Evolutionary conservation across 2,797 vertebrate genomes (phyloP), one percentile per base, ranked within the genome.

Genomic region (Gymnopithys bicolor): DNA sequence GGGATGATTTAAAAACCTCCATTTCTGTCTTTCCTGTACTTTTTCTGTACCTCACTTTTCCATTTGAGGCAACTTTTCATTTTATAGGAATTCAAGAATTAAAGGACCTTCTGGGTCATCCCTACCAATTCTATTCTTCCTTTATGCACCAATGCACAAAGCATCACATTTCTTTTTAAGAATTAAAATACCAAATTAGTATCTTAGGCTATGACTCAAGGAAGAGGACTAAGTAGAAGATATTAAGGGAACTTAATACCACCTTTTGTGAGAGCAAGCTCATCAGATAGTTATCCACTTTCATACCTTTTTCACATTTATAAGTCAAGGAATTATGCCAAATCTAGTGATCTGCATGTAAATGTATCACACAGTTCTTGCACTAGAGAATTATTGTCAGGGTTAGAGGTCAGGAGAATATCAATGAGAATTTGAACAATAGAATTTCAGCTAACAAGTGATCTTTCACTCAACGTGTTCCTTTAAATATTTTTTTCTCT

Each of bases 281-380:
- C 71, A 70, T 94, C 82, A 78, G 75, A 55, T 32, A 90, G 56
- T 67, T 92, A 92, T 49, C 64, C 69, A 46, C 43, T 92, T 88
- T 85, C 64, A 58, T 63, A 59, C 8, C 43, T 60, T 70, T 94
- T 93, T 87, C 70, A 70, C 66, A 43, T 93, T 56, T 69, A 19
- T 56, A 90, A 86, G 21, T 82, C 70, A 74, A 92, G 56, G 37
- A 93, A 69, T 75, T 71, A 24, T 51, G 83, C 63, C 24, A 62
- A 23, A 52, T 90, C 45, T 37, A 13, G 48, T 55, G 59, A 66
- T 88, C 58, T 68, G 33, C 46, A 49, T 46, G 32, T 85, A 89
- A 89, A 71, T 74, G 30, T 51, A 85, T 85, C 84, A 80, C 46
- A 19, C 52, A 43, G 19, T 74, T 74, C 75, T 70, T 52, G 7